Evolutionary conservation across 1,140 invertebrate species (phyloP), one percentile per base, ranked within the genome.

Genomic region (Bacillus rossius): DNA sequence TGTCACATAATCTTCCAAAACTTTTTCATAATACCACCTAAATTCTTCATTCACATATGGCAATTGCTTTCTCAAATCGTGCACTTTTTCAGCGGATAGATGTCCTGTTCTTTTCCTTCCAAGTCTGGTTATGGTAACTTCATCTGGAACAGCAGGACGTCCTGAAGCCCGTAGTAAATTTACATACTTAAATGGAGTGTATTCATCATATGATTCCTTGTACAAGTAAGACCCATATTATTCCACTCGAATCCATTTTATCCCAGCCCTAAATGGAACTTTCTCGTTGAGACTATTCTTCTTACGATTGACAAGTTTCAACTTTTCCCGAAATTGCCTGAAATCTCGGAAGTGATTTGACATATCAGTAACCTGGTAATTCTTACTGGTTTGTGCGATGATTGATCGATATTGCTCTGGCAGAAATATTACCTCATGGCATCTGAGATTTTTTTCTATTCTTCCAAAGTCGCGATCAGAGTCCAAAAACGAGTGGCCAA

Each of bases 401-500:
- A 60, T 38, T 23, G 29, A 20, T 55, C 49, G 47, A 40, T 47
- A 58, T 50, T 58, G 16, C 8, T 58, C 56, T 55, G 56, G 56
- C 26, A 37, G 8, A 29, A 22, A 59, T 22, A 59, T 40, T 16
- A 38, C 54, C 42, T 55, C 34, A 59, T 59, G 50, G 22, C 45
- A 25, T 40, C 56, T n/a, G 17, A 58, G 19, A 20, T 41, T 20
- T 40, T 59, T 59, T 53, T 59, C 57, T 22, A 59, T 59, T 53
- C 57, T 26, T 37, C 57, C 57, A 54, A 59, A 59, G 34, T 59
- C 57, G 54, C 57, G 57, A 59, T 59, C 57, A n/a, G 49, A 59
- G 47, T 59, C 57, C 20, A 59, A 42, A 41, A 53, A 59, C 17
- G 49, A 26, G 37, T 59, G 40, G n/a, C 49, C 57, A 17, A 59